These are phyloP conservation scores for Atherinomorus stipes DNA, from an alignment of 2,113 vertebrate genomes.

Conservation along the genomic window DNA sequence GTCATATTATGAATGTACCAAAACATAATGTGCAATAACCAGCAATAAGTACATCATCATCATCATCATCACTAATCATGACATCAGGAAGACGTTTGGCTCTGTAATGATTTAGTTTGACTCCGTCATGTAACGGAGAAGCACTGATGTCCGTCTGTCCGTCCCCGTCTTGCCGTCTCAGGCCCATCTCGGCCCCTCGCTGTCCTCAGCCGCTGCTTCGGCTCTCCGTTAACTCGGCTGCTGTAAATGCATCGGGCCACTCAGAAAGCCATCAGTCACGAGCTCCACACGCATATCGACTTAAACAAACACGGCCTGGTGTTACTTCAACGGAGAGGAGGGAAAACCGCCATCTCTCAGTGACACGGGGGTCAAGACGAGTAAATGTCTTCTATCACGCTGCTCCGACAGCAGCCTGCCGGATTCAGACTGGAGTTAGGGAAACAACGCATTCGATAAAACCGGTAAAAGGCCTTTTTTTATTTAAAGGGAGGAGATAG, in stretches of 20 bases:
- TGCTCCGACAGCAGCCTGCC: background rate
- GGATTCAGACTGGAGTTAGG: background rate
- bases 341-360: constrained; percentile 25
- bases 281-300: constrained; percentile 45
- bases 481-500: background rate
- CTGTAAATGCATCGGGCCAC: constrained; percentile 17
- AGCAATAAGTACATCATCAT: too few species aligned
- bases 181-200: too few species aligned
- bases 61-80: too few species aligned
- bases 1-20: too few species aligned
- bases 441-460: background rate
- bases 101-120: too few species aligned
- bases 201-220: constrained; percentile 45
- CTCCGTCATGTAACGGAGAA: too few species aligned
- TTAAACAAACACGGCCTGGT: constrained; percentile 58
- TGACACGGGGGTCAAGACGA: constrained; percentile 13
- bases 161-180: too few species aligned
- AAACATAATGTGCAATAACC: too few species aligned
- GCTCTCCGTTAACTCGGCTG: constrained; percentile 15
- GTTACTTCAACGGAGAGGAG: constrained; percentile 30
- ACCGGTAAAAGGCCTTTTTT: background rate
- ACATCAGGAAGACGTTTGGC: too few species aligned
- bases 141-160: too few species aligned
- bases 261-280: constrained; percentile 60
- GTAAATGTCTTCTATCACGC: background rate